Base-by-base conservation (phyloP, 2,113 vertebrate genomes). In the Tragelaphus strepsiceros region DNA sequence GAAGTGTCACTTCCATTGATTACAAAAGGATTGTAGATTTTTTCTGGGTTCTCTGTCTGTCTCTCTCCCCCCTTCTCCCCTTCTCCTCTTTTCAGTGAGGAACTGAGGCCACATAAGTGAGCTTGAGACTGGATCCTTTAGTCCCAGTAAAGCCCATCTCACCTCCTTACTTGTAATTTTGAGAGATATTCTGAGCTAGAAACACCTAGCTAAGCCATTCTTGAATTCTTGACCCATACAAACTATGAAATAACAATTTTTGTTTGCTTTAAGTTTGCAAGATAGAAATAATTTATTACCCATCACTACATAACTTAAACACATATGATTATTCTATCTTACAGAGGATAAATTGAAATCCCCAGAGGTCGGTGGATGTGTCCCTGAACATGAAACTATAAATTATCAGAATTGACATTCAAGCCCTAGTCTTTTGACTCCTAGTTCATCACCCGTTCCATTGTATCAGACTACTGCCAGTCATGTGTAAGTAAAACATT, bases 331-430 rank as follows among this genome's bases (percentile, higher is more conserved):
- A 64, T 74, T n/a, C 64, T 77, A 8, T 51, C 4, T 93, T 56
- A 80, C 16, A 22, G 26, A 96, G 22, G 26, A 71, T 39, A 96
- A 94, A 64, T 9, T 49, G 30, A 95, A 96, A 91, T 93, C 28
- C 12, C 24, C 77, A 62, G 32, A 84, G 51, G 28, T 58, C 49
- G 71, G 7, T 93, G 54, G n/a, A 54, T 35, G 46, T 67, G 22
- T 49, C 5, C 54, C 35, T 86, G 59, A 94, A 90, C 14, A 67
- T 58, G 21, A 56, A 89, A 8, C 54, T 82, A 58, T 35, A 61
- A 22, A 82, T 92, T 59, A 12, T 91, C 54, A 93, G 21, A 59
- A 21, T 5, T 78, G 54, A 21, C 90, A 80, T 56, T 89, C 59
- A 88, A 81, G 59, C n/a, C 3, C 21, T 86, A 83, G 32, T 14